Evolutionary conservation across 2,797 vertebrate genomes (phyloP).

Genomic region (Gymnoscopelus microlampas): DNA sequence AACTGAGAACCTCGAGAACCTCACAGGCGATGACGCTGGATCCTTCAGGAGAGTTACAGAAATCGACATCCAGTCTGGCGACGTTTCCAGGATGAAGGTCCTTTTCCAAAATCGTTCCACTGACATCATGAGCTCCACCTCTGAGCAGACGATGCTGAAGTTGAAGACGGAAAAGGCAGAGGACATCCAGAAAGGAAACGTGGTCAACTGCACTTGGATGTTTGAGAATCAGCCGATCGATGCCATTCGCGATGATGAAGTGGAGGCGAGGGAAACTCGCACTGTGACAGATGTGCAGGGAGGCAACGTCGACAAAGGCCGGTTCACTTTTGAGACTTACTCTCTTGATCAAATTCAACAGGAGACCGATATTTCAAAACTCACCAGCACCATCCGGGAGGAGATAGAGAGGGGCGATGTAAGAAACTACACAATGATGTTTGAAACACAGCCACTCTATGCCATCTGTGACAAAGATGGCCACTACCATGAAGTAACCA

Average conservation of each 20-base stretch:
- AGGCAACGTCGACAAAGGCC: slow-evolving; percentile 88
- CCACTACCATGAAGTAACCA: slow-evolving; percentile 93
- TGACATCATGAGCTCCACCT: slow-evolving; percentile 88
- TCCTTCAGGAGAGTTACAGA: slow-evolving; percentile 84
- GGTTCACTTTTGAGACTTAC: slow-evolving; percentile 92
- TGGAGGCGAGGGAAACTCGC: slow-evolving; percentile 69
- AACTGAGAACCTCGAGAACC: slow-evolving; percentile 90
- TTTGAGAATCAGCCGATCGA: slow-evolving; percentile 93
- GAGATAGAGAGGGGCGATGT: slow-evolving; percentile 88
- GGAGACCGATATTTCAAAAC: slow-evolving; percentile 74
- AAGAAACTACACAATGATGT: slow-evolving; percentile 93
- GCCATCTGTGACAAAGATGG: slow-evolving; percentile 92
- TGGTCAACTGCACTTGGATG: slow-evolving; percentile 89
- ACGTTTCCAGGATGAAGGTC: slow-evolving; percentile 90
- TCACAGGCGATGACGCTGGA: slow-evolving; percentile 82
- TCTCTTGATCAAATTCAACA: slow-evolving; percentile 91
- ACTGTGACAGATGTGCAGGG: slow-evolving; percentile 88
- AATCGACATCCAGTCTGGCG: slow-evolving; percentile 88
- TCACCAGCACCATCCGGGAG: slow-evolving; percentile 77
- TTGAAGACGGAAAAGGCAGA: slow-evolving; percentile 85
- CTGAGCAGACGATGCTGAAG: slow-evolving; percentile 86
- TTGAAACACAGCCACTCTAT: slow-evolving; percentile 93
- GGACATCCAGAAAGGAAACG: slow-evolving; percentile 91
- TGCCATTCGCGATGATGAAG: slow-evolving; percentile 79
- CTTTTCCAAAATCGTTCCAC: slow-evolving; percentile 91